These are phyloP conservation scores for Copidosoma aretas DNA, from an alignment of 2,888 invertebrate genomes.

Conservation along the genomic window DNA sequence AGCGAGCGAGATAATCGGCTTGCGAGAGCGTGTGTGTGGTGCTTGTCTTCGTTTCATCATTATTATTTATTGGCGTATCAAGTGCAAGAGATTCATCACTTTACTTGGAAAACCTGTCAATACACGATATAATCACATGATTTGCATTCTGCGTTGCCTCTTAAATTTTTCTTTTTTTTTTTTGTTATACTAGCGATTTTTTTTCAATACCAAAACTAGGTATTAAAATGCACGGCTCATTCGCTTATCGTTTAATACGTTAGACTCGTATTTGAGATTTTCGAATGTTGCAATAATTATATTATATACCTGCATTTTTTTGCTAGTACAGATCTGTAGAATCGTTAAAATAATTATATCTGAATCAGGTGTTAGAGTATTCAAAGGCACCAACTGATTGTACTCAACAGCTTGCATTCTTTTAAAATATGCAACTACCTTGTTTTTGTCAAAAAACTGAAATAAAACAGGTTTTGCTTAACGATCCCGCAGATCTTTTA, in stretches of 20 bases:
- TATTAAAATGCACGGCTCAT: constrained; percentile 19
- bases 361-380: constrained; percentile 1
- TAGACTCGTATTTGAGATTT: constrained; percentile 7
- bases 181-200: constrained; percentile 13
- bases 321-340: constrained; percentile 14
- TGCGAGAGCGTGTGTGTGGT: constrained; percentile 33
- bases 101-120: constrained; percentile 62
- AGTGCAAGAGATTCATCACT: constrained; percentile 56
- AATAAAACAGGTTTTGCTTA: constrained; percentile 11
- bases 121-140: constrained; percentile 56
- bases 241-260: constrained; percentile 16
- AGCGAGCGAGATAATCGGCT: constrained; percentile 31
- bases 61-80: constrained; percentile 32
- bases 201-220: constrained; percentile 11
- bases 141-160: constrained; percentile 40
- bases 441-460: constrained; percentile 3
- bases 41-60: constrained; percentile 41
- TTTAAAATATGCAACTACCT: background rate
- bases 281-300: constrained; percentile 15
- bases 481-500: constrained; percentile 19
- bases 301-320: background rate
- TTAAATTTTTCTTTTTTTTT: constrained; percentile 23
- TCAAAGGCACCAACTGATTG: constrained; percentile 33
- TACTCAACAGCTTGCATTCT: constrained; percentile 13
- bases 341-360: constrained; percentile 12